Evolutionary conservation across 2,888 invertebrate genomes (phyloP).

Genomic region (Euplexia lucipara): DNA sequence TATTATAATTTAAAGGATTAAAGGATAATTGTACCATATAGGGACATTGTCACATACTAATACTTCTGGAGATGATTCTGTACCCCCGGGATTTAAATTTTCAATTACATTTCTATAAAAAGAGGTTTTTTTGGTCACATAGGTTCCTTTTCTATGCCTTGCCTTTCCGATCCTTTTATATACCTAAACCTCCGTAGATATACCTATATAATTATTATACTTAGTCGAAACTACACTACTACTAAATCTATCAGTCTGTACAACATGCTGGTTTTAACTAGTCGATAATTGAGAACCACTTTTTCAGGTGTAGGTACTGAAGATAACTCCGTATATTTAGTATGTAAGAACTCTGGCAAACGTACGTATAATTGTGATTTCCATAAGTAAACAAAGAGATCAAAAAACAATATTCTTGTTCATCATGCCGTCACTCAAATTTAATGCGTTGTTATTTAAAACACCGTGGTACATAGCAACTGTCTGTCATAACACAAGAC

Average conservation of each 20-base stretch:
- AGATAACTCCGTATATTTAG: background rate
- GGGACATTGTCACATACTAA: too few species aligned
- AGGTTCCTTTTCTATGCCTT: too few species aligned
- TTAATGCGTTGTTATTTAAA: constrained; percentile 11
- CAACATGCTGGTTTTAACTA: background rate
- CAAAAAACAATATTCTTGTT: constrained; percentile 3
- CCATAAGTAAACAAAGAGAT: background rate
- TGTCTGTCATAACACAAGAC: background rate
- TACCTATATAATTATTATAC: too few species aligned
- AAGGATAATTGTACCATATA: too few species aligned
- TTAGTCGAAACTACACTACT: too few species aligned
- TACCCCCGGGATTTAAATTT: too few species aligned
- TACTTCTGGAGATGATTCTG: too few species aligned
- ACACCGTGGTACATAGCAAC: background rate
- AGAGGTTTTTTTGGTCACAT: too few species aligned
- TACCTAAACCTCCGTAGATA: too few species aligned
- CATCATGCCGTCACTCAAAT: background rate
- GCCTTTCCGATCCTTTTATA: too few species aligned
- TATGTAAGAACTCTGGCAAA: background rate
- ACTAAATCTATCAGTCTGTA: background rate
- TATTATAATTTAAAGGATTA: too few species aligned
- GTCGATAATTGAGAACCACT: background rate
- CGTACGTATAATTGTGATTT: background rate
- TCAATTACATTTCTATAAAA: too few species aligned
- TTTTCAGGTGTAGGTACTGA: background rate